Evolutionary conservation across 2,888 invertebrate species (phyloP), one percentile per base, ranked within the genome.

Genomic region (Deilephila elpenor): DNA sequence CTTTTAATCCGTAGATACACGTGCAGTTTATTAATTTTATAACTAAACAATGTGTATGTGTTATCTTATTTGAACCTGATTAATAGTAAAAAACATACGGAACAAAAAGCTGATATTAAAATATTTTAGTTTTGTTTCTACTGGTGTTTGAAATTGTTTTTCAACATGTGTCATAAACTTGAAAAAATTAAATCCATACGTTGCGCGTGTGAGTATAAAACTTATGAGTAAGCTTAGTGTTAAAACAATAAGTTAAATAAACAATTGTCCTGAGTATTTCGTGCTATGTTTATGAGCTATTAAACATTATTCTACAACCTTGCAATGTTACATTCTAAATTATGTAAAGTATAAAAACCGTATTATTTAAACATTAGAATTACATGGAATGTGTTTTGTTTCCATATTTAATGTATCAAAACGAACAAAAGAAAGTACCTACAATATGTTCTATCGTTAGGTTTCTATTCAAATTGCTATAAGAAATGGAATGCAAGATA

Each of bases 211-310:
- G n/a, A 20, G 44, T 25, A 72, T 62, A 74, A 74, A 74, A 72
- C 60, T 72, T 71, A 71, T 70, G 60, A 74, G 34, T 72, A 64
- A 51, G 59, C 64, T 59, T 72, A 74, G 59, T 74, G 56, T 59
- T 71, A 59, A 74, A 74, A 71, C 74, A 74, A 73, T 74, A 74
- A 74, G 71, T 74, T 73, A 67, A 74, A 32, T 59, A 71, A 70
- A 56, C 70, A 73, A 74, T 51, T 71, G 74, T 25, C 29, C 64
- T 74, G 74, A 74, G 74, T 74, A 73, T 74, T 74, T 51, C 60
- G 61, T 37, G 60, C 37, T 70, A 62, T 71, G 51, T 34, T 67
- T 67, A 70, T 25, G 17, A 34, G n/a, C 32, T 62, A 62, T 34
- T 62, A 19, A 51, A 44, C 20, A 67, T 25, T 62, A 62, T n/a